Base-by-base conservation (phyloP, 92 coral and sea anemone genomes). In the Diadumene lineata region DNA sequence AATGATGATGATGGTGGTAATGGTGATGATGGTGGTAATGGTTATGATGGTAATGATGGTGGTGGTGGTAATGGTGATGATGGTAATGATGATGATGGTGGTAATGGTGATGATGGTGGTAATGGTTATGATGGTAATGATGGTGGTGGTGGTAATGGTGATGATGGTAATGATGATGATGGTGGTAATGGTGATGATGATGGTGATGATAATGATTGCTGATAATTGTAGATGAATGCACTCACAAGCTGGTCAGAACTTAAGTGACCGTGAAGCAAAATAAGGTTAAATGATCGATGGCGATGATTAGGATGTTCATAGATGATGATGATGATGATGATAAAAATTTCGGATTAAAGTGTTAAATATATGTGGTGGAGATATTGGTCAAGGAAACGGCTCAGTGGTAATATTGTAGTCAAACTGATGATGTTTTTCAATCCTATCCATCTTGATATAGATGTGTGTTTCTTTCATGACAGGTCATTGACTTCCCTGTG, bases 401-500 rank as follows among this genome's bases (percentile, higher is more conserved):
- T n/a, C n/a, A n/a, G n/a, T n/a, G n/a, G n/a, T n/a, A n/a, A n/a
- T n/a, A n/a, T n/a, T n/a, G n/a, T n/a, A n/a, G n/a, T n/a, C n/a
- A n/a, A n/a, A n/a, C n/a, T n/a, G n/a, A n/a, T n/a, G n/a, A n/a
- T n/a, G n/a, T n/a, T n/a, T n/a, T n/a, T n/a, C n/a, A n/a, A n/a
- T n/a, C n/a, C n/a, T n/a, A n/a, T n/a, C n/a, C n/a, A n/a, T n/a
- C n/a, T n/a, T n/a, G n/a, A n/a, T n/a, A n/a, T n/a, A n/a, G n/a
- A n/a, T n/a, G n/a, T n/a, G n/a, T n/a, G n/a, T n/a, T 51, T 69
- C 9, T 24, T 48, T 48, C 31, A 28, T 32, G 48, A 3, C 70
- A 89, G 94, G 75, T 50, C 27, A 72, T 82, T 0, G 75, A 67
- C 6, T 85, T 89, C 27, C 94, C 94, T 0, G 87, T 81, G 31